A percentile compares a stretch with the other conserved stretches of the same genome.
These are phyloP conservation scores for Lates calcarifer DNA, from an alignment of 2,113 vertebrate genomes.

Conservation along the genomic window DNA sequence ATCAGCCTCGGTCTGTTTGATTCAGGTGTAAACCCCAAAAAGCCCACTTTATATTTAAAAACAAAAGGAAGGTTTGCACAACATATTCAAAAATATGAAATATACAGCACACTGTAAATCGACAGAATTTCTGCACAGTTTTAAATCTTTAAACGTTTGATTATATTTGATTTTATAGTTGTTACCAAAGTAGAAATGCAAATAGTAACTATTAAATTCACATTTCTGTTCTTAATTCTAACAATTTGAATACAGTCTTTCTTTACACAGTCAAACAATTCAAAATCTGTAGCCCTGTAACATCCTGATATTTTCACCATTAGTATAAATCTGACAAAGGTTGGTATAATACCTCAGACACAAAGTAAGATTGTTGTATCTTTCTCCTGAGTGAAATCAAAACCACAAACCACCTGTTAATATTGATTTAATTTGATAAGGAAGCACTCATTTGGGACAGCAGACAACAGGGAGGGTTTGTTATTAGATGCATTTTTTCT, in stretches of 20 bases:
- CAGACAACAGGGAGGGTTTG: not conserved
- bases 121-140: not conserved
- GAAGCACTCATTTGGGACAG: conserved; percentile 16
- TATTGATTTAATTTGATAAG: conserved; percentile 16
- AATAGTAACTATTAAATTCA: not conserved
- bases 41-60: not conserved
- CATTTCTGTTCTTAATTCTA: not conserved
- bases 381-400: conserved; percentile 21
- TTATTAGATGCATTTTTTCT: not conserved
- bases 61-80: not conserved
- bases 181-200: not conserved
- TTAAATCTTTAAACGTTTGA: not conserved
- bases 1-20: not conserved
- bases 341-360: not conserved
- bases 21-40: not conserved
- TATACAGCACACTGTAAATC: not conserved
- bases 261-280: not conserved
- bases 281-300: not conserved
- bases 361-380: not conserved
- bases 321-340: not conserved
- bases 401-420: conserved; percentile 4
- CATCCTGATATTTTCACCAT: conserved; percentile 1
- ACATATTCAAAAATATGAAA: too few species aligned
- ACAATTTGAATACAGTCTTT: not conserved
- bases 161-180: not conserved